A percentile compares a stretch with the other conserved stretches of the same genome.
These are phyloP conservation scores for Glaucomys volans DNA, from an alignment of 2,113 vertebrate genomes.

Conservation along the genomic window DNA sequence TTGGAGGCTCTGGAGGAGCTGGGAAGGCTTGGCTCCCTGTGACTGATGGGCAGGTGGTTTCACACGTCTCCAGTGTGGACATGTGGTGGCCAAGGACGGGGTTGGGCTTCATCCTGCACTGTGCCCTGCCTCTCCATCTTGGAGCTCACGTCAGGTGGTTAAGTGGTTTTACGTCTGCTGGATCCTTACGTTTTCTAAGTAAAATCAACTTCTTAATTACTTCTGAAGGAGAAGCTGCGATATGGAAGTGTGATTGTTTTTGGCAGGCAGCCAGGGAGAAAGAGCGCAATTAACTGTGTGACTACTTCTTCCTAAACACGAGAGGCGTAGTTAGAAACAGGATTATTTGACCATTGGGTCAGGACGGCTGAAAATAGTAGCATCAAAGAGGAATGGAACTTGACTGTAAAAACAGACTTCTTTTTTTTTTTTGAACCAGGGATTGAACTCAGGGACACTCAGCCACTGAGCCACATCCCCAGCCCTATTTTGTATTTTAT, in stretches of 20 bases:
- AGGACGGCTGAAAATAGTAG: neutral
- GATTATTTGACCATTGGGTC: neutral
- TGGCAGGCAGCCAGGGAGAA: conserved; percentile 36
- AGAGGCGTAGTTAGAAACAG: neutral
- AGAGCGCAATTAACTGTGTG: neutral
- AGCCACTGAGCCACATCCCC: too few species aligned
- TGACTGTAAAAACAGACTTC: neutral
- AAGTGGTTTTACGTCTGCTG: conserved; percentile 32
- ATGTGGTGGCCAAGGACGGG: neutral
- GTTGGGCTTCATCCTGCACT: neutral
- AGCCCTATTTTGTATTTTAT: too few species aligned
- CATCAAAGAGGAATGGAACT: conserved; percentile 37
- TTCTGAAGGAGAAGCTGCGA: neutral
- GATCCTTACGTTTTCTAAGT: conserved; percentile 58
- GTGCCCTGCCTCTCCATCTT: neutral
- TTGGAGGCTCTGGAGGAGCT: neutral
- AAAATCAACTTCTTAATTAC: conserved; percentile 72
- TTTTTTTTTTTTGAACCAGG: too few species aligned
- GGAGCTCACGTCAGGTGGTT: neutral
- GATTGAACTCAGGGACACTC: too few species aligned
- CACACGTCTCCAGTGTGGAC: neutral
- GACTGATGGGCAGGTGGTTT: neutral
- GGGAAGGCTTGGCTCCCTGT: neutral
- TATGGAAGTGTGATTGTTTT: conserved; percentile 45
- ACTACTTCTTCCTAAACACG: conserved; percentile 22